Conservation (phyloP, 2,113 vertebrate genomes). For the Lepidothrix coronata region DNA sequence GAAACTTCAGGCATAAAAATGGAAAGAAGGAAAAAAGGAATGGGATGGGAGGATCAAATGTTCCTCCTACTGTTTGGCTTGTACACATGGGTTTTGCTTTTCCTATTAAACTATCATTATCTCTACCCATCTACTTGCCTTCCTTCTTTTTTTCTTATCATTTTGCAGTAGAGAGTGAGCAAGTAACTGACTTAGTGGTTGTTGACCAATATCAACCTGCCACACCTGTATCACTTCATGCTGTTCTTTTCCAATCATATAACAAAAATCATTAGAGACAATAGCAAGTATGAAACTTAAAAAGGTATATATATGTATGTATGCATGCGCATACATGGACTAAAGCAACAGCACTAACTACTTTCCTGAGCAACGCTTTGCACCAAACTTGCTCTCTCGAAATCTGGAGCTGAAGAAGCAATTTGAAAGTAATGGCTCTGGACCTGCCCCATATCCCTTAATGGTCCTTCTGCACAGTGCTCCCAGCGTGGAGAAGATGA, state of each 20-base stretch:
- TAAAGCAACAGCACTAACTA: neutral
- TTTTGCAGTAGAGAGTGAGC: neutral
- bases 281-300: neutral
- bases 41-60: neutral
- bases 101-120: neutral
- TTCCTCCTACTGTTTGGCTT: neutral
- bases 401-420: neutral
- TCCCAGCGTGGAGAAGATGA: neutral
- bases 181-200: neutral
- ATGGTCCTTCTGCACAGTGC: neutral
- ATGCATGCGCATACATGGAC: neutral
- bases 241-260: neutral
- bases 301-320: accelerated
- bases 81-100: neutral
- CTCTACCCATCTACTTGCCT: neutral
- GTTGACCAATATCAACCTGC: accelerated
- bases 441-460: too few species aligned
- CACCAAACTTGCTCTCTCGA: neutral
- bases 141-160: neutral
- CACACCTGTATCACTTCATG: neutral
- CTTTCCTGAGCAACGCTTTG: neutral
- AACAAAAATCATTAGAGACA: neutral
- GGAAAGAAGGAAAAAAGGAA: too few species aligned
- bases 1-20: too few species aligned
- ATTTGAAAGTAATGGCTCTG: neutral